Conservation (phyloP, 2,113 vertebrate species). For the Todiramphus saurophagus region DNA sequence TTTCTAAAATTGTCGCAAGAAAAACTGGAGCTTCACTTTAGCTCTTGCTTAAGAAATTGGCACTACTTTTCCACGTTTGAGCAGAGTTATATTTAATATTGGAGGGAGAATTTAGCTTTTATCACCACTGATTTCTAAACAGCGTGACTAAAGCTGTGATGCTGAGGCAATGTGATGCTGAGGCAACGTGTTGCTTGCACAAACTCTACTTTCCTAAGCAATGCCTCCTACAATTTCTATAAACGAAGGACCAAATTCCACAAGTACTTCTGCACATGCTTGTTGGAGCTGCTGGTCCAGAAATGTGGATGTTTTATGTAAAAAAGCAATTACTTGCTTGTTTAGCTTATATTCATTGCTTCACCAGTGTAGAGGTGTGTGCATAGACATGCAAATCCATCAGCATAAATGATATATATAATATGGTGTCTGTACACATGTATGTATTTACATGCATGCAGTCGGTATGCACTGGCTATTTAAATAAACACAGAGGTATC, state of each 20-base stretch:
- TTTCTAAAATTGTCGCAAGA: slow-evolving; percentile 4
- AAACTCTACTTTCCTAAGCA: slow-evolving; percentile 20
- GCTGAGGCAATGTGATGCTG: slow-evolving; percentile 15
- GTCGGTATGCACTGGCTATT: background rate
- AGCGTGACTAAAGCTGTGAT: slow-evolving; percentile 36
- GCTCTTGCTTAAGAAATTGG: background rate
- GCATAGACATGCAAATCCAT: background rate
- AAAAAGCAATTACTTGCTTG: background rate
- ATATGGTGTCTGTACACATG: background rate
- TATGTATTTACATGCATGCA: background rate
- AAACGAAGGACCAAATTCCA: background rate
- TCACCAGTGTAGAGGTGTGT: rapidly evolving
- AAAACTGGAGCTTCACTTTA: background rate
- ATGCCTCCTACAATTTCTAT: slow-evolving; percentile 13
- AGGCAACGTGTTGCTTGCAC: slow-evolving; percentile 15
- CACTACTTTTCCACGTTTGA: background rate
- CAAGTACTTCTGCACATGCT: background rate
- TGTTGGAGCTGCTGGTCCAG: background rate
- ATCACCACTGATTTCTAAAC: slow-evolving; percentile 22
- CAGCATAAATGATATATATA: background rate
- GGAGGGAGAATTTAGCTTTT: slow-evolving; percentile 46
- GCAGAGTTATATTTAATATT: slow-evolving; percentile 53
- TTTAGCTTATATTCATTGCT: background rate
- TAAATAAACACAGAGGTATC: background rate
- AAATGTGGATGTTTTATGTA: background rate